Conservation (phyloP, 2,888 invertebrate species). For the Lamellibrachia columna region DNA sequence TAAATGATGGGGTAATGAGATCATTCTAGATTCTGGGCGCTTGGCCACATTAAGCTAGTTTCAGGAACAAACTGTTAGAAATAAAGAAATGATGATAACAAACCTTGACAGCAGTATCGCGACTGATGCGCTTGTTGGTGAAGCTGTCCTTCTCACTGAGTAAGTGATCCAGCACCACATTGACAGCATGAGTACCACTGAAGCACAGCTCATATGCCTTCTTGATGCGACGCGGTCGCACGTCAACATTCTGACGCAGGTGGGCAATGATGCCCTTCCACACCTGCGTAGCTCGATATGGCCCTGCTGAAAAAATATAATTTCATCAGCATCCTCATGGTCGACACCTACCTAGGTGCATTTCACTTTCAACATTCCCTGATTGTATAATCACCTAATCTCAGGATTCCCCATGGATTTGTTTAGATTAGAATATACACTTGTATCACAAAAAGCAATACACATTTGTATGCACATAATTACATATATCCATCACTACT, state of each 20-base stretch:
- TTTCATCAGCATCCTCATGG: neutral
- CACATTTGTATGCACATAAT: no score
- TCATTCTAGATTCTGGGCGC: no score
- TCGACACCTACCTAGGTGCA: neutral
- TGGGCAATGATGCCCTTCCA: slow-evolving; percentile 62
- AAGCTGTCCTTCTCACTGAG: slow-evolving; percentile 34
- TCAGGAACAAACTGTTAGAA: neutral
- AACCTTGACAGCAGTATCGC: slow-evolving; percentile 38
- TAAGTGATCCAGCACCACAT: slow-evolving; percentile 48
- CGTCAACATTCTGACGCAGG: slow-evolving; percentile 55
- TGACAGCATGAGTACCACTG: slow-evolving; percentile 60
- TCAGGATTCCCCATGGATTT: no score
- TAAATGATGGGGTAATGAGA: no score
- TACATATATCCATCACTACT: no score
- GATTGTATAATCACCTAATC: no score
- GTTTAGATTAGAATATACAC: no score
- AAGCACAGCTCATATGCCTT: slow-evolving; percentile 57
- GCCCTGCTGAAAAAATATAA: slow-evolving; percentile 28
- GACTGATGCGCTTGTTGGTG: slow-evolving; percentile 32
- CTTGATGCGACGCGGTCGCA: slow-evolving; percentile 55
- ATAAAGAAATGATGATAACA: neutral
- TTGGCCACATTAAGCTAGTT: no score
- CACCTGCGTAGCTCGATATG: slow-evolving; percentile 55
- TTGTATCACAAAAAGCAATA: no score
- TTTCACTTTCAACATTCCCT: neutral